These are phyloP conservation scores for Agrilus planipennis DNA, from an alignment of 1,140 invertebrate species.

Conservation along the genomic window DNA sequence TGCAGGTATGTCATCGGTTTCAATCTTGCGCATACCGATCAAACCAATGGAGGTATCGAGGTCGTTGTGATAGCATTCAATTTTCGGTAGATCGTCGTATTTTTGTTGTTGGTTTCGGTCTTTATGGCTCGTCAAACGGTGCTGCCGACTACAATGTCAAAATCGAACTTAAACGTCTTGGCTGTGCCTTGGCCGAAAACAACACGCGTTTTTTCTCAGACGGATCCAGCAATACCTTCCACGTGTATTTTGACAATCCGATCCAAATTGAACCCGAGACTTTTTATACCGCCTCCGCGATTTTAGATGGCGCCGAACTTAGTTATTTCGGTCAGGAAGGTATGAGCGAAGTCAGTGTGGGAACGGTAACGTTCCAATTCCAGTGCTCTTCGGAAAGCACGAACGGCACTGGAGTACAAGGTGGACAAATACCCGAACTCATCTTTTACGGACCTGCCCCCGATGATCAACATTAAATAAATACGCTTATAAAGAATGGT, in stretches of 20 bases:
- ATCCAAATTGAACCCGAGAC: slow-evolving; percentile 84
- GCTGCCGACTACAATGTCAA: slow-evolving; percentile 84
- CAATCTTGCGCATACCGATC: slow-evolving; percentile 91
- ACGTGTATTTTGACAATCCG: slow-evolving; percentile 86
- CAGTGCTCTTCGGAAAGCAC: slow-evolving; percentile 89
- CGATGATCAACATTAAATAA: too few relatives aligned
- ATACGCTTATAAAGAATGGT: too few relatives aligned
- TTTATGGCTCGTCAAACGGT: slow-evolving; percentile 85
- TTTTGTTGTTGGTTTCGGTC: slow-evolving; percentile 83
- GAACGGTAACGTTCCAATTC: slow-evolving; percentile 85
- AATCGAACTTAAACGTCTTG: slow-evolving; percentile 78
- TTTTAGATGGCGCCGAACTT: slow-evolving; percentile 79
- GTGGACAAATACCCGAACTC: slow-evolving; percentile 86
- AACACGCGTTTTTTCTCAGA: slow-evolving; percentile 88
- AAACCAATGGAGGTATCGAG: slow-evolving; percentile 90
- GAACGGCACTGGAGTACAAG: slow-evolving; percentile 88
- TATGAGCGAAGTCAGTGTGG: slow-evolving; percentile 79
- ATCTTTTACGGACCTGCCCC: slow-evolving; percentile 78
- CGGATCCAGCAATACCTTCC: slow-evolving; percentile 86
- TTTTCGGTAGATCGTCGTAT: slow-evolving; percentile 87
- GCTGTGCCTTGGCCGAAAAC: slow-evolving; percentile 75
- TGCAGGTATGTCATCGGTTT: slow-evolving; percentile 82
- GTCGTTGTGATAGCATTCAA: slow-evolving; percentile 84
- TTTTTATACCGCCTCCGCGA: slow-evolving; percentile 82
- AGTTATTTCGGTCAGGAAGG: slow-evolving; percentile 94